A percentile compares a stretch with the other conserved stretches of the same genome.
phyloP scores from a whole-genome alignment of 1,140 invertebrate genomes.

The Aphaenogaster rudis region DNA sequence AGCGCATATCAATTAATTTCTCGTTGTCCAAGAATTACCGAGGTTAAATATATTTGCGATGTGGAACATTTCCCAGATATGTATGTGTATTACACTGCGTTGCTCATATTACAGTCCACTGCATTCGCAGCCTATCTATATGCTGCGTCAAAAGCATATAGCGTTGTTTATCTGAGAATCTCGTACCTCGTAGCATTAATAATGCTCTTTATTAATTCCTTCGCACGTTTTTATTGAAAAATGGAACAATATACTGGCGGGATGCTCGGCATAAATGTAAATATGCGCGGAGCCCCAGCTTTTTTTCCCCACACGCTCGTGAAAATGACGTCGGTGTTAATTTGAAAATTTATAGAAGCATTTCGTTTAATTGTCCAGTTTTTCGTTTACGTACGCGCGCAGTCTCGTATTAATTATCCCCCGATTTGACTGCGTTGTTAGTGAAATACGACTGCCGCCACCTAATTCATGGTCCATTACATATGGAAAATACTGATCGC shows the following conservation, averaged over 20 bases:
- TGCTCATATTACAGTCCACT: neutral
- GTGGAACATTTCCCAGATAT: neutral
- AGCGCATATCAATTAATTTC: slow-evolving; percentile 18
- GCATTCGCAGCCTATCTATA: neutral
- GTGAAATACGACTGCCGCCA: slow-evolving; percentile 47
- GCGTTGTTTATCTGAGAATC: slow-evolving; percentile 45
- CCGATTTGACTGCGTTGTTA: slow-evolving; percentile 11
- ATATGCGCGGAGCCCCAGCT: neutral
- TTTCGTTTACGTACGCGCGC: slow-evolving; percentile 4
- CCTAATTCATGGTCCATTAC: slow-evolving; percentile 45
- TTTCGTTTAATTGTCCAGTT: slow-evolving; percentile 17
- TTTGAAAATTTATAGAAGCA: slow-evolving; percentile 53
- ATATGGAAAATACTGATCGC: slow-evolving; percentile 29
- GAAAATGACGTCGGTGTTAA: slow-evolving; percentile 37
- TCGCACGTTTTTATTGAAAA: slow-evolving; percentile 32
- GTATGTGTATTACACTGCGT: neutral
- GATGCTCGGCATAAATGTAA: neutral
- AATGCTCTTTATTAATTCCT: slow-evolving; percentile 31
- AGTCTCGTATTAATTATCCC: slow-evolving; percentile 36
- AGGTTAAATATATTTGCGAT: slow-evolving; percentile 44
- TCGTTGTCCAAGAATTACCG: slow-evolving; percentile 11
- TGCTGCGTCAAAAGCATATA: neutral
- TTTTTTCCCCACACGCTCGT: neutral
- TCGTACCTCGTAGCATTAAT: slow-evolving; percentile 27
- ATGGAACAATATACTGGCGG: slow-evolving; percentile 33